Evolutionary conservation across 2,113 vertebrate genomes (phyloP).

Genomic region (Grallaria varia): DNA sequence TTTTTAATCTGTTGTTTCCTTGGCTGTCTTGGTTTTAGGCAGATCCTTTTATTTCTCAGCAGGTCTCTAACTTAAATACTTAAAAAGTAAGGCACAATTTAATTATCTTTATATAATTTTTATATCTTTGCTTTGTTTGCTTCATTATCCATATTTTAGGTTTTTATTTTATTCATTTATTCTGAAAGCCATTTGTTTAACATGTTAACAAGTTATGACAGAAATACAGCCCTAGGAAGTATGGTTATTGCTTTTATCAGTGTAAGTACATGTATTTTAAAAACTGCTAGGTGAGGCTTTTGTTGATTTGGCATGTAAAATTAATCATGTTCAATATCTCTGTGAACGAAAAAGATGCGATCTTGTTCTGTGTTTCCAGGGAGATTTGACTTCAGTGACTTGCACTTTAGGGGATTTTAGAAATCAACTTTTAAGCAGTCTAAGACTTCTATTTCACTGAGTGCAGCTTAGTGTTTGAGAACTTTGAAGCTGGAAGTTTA

Average conservation of each 20-base stretch:
- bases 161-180: neutral
- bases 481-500: neutral
- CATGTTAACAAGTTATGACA: neutral
- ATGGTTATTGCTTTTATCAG: neutral
- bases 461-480: neutral
- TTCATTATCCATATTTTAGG: neutral
- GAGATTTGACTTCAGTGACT: neutral
- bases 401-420: neutral
- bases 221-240: neutral
- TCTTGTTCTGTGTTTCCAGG: slow-evolving; percentile 32
- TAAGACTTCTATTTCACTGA: neutral
- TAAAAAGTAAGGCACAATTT: neutral
- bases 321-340: slow-evolving; percentile 1
- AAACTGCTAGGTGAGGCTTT: neutral
- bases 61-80: neutral
- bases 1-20: neutral
- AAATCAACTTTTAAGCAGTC: neutral
- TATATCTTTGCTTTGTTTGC: neutral
- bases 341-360: neutral
- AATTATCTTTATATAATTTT: neutral
- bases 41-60: neutral
- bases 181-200: neutral
- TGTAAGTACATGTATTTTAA: neutral
- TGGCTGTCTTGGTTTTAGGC: neutral
- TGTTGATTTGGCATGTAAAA: slow-evolving; percentile 1